phyloP scores from a whole-genome alignment of 2,888 invertebrate genomes.

The Sphinx pinastri region DNA sequence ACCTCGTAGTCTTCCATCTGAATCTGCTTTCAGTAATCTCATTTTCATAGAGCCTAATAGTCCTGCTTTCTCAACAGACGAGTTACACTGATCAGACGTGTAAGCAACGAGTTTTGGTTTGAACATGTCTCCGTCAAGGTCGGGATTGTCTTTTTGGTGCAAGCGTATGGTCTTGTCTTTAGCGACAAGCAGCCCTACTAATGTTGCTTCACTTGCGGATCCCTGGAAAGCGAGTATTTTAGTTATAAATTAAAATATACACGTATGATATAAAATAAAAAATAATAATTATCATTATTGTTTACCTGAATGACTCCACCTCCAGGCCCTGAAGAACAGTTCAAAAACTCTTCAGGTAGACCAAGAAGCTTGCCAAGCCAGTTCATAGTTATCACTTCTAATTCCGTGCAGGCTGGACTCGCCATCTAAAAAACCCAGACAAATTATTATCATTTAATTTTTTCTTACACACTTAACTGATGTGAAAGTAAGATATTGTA shows the following conservation, averaged over 20 bases:
- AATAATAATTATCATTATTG: not conserved
- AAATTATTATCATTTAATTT: not conserved
- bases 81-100: constrained; percentile 94
- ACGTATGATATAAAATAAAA: too few species aligned
- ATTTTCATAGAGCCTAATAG: constrained; percentile 91
- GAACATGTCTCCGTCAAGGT: constrained; percentile 85
- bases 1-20: constrained; percentile 87
- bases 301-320: constrained; percentile 93
- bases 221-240: constrained; percentile 78
- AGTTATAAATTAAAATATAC: not conserved
- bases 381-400: constrained; percentile 96
- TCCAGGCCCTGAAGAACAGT: constrained; percentile 89
- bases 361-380: constrained; percentile 95
- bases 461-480: not conserved
- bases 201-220: constrained; percentile 95
- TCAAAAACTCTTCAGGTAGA: constrained; percentile 92
- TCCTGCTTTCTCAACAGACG: constrained; percentile 94
- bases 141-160: constrained; percentile 81
- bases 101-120: constrained; percentile 91
- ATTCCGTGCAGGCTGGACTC: constrained; percentile 95
- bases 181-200: constrained; percentile 92
- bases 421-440: constrained; percentile 81
- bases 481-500: not conserved
- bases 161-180: constrained; percentile 87
- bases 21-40: constrained; percentile 87